A percentile compares a stretch with the other conserved stretches of the same genome.
Evolutionary conservation across 2,888 invertebrate genomes (phyloP).

Genomic region (Periphyllus acericola): DNA sequence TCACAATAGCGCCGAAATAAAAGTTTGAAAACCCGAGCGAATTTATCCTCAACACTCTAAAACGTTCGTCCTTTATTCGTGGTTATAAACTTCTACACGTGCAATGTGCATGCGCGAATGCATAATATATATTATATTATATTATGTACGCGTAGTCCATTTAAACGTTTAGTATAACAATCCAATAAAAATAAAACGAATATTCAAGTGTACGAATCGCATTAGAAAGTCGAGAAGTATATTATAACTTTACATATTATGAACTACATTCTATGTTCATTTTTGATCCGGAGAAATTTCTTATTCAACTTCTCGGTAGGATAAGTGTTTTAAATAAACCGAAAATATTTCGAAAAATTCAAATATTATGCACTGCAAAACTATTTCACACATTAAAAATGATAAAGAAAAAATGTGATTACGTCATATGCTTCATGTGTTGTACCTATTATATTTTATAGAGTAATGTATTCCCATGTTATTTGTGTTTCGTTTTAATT

Average conservation of each 20-base stretch:
- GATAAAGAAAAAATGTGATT: no score
- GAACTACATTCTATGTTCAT: neutral
- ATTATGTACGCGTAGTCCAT: neutral
- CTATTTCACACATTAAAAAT: no score
- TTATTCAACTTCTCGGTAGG: neutral
- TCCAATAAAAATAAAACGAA: neutral
- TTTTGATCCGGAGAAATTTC: neutral
- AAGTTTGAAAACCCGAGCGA: neutral
- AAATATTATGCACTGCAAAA: neutral
- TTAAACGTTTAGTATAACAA: neutral
- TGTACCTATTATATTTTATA: no score
- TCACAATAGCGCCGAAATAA: neutral
- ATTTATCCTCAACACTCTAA: neutral
- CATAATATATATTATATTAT: neutral
- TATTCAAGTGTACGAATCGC: no score
- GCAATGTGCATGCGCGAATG: neutral
- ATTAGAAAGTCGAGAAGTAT: constrained; percentile 4
- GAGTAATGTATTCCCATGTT: no score
- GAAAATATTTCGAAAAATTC: neutral
- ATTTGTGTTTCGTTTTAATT: no score
- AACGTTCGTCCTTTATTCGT: neutral
- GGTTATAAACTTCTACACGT: neutral
- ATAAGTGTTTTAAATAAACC: neutral
- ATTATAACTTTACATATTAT: no score
- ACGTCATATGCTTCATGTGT: no score